Evolutionary conservation across 2,888 invertebrate species (phyloP), one percentile per base, ranked within the genome.

Genomic region (Dicyrtomina minuta): DNA sequence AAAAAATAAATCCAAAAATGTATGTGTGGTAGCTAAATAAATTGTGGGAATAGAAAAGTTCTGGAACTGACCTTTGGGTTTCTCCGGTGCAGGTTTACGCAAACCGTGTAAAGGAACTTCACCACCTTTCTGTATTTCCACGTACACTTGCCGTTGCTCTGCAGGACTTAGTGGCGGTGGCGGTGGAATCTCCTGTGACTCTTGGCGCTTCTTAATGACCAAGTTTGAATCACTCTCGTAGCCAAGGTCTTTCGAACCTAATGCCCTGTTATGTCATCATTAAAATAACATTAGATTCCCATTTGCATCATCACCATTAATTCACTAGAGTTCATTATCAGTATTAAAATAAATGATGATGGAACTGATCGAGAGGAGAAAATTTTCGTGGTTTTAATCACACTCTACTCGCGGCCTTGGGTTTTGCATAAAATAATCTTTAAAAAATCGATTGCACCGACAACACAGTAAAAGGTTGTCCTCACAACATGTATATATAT

Each of bases 101-200:
- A 97, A 88, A 51, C 97, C 97, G 80, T 92, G 88, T 12, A 94
- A 85, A 0, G 97, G 97, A 2, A 96, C 93, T 82, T 97, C 96
- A 0, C 96, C 96, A 0, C 97, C 97, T 70, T 90, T 90, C 81
- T 96, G 96, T 68, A 97, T 88, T 74, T 88, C 89, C 80, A 90
- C 89, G 83, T 97, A 97, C 13, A 90, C 90, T 72, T 90, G 88
- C 72, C 89, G 88, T 78, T 93, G 89, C 80, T 94, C 92, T n/a
- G 88, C 87, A 1, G 92, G 93, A 76, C 90, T 92, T 66, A 92
- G 82, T 0, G 87, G 87, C 17, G 72, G 68, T 15, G 79, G 78
- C 0, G 87, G 87, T 39, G 72, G 68, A 15, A 78, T 77, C 15
- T 79, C 73, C 56, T 71, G 73, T 24, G 85, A 84, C 76, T 88